Base-by-base conservation (phyloP, 2,888 invertebrate genomes). In the Heliconius ethilla region DNA sequence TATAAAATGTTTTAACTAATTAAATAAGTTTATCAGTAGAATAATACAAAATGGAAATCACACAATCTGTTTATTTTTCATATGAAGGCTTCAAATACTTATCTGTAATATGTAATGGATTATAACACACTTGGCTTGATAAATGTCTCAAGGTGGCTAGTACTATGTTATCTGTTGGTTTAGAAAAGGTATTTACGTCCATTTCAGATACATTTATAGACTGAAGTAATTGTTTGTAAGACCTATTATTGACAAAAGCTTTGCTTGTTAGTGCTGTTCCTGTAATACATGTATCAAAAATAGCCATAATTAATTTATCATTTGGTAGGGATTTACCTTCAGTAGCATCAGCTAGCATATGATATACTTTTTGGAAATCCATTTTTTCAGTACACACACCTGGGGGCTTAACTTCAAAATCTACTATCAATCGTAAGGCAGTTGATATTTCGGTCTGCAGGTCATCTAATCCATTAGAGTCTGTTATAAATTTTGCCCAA, bases 381-480 rank as follows among this genome's bases (percentile, higher is more conserved):
- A 92, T 83, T 62, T 87, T 84, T 0, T 87, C 87, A 18, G 89
- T 89, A 6, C 78, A 79, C 2, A 80, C 70, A 3, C 89, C 72
- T 5, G 84, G 9, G 0, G 93, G 92, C 45, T 90, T 87, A 4
- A 87, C 82, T 81, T 94, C 93, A 79, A 89, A 86, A 18, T 93
- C 89, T n/a, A 92, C 92, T 45, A 94, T 91, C 25, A 92, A 81
- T 33, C 91, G 85, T 3, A 94, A 75, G 0, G 92, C 92, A 13
- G 86, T 85, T 3, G 89, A 83, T 3, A 87, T 89, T 75, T 93
- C 92, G 0, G 92, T 92, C 63, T 87, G 85, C 3, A 92, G 85
- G 1, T 92, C 89, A 25, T 87, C 85, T 40, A 83, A 88, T 4
- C 78, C 81, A n/a, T 88, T 80, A 3, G 84, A 82, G 62, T 92